Evolutionary conservation across 2,797 vertebrate genomes (phyloP).

Genomic region (Pampus argenteus): DNA sequence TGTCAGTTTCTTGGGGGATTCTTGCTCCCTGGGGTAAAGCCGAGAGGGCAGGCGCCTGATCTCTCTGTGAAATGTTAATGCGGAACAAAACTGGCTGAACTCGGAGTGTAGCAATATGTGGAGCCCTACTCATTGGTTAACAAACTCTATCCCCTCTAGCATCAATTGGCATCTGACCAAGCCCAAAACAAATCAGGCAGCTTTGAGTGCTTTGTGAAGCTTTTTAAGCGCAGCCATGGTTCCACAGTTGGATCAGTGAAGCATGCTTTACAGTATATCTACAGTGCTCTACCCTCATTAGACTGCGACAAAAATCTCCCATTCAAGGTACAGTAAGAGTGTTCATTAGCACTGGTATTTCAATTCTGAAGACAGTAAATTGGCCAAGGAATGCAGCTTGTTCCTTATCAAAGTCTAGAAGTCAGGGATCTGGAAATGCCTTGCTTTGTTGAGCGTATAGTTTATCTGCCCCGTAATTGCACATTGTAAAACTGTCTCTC

Average conservation of each 20-base stretch:
- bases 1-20: conserved; percentile 78
- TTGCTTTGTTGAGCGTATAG: conserved; percentile 80
- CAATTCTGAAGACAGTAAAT: conserved; percentile 74
- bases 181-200: conserved; percentile 59
- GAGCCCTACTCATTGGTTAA: conserved; percentile 55
- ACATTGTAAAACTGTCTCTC: conserved; percentile 81
- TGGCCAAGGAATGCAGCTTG: conserved; percentile 71
- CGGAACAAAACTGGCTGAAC: conserved; percentile 78
- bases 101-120: conserved; percentile 69
- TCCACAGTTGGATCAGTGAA: conserved; percentile 53
- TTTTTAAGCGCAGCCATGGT: conserved; percentile 55
- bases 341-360: conserved; percentile 74
- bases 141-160: conserved; percentile 64
- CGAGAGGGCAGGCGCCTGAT: conserved; percentile 79
- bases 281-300: conserved; percentile 53
- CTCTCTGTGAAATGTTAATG: conserved; percentile 80
- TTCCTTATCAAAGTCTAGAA: conserved; percentile 77
- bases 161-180: conserved; percentile 65
- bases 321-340: conserved; percentile 57
- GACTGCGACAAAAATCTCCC: conserved; percentile 64
- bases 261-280: conserved; percentile 70
- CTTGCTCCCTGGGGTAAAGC: conserved; percentile 76
- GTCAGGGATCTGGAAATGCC: conserved; percentile 76
- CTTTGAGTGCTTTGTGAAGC: conserved; percentile 62
- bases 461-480: conserved; percentile 83